Evolutionary conservation across 1,140 invertebrate genomes (phyloP).

Genomic region (Nebria ingens): DNA sequence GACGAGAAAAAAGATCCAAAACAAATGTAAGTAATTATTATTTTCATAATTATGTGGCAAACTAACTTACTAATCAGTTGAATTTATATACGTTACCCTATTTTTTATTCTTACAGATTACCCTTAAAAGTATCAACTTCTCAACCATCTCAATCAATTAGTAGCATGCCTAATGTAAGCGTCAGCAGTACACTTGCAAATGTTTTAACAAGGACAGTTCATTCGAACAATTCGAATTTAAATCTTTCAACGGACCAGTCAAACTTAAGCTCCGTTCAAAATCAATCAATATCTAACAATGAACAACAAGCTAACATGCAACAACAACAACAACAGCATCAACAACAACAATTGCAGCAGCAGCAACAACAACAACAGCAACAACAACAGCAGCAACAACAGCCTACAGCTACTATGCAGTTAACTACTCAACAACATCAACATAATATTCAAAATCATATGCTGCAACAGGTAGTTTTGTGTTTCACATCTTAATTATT

Average conservation of each 20-base stretch:
- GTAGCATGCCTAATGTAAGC: not conserved
- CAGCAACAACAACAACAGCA: slow-evolving; percentile 14
- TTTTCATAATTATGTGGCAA: not conserved
- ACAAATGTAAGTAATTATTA: slow-evolving; percentile 17
- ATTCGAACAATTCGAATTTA: not conserved
- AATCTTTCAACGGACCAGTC: not conserved
- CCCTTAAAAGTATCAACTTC: not conserved
- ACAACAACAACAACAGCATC: no score
- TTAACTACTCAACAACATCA: slow-evolving; percentile 15
- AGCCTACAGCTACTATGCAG: slow-evolving; percentile 6
- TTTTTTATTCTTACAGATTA: not conserved
- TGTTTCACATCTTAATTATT: not conserved
- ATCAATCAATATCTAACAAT: not conserved
- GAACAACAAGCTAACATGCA: slow-evolving; percentile 12
- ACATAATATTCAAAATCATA: slow-evolving; percentile 34
- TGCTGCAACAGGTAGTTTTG: slow-evolving; percentile 31
- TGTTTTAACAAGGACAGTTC: not conserved
- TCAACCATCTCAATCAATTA: slow-evolving; percentile 6
- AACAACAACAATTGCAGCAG: slow-evolving; percentile 13
- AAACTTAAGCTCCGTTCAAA: slow-evolving; percentile 8
- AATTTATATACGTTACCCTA: not conserved
- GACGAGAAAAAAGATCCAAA: slow-evolving; percentile 45
- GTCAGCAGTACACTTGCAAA: not conserved
- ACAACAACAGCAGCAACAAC: no score
- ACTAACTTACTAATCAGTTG: not conserved